Conservation (phyloP, 2,888 invertebrate genomes). For the Fabriciana adippe region DNA sequence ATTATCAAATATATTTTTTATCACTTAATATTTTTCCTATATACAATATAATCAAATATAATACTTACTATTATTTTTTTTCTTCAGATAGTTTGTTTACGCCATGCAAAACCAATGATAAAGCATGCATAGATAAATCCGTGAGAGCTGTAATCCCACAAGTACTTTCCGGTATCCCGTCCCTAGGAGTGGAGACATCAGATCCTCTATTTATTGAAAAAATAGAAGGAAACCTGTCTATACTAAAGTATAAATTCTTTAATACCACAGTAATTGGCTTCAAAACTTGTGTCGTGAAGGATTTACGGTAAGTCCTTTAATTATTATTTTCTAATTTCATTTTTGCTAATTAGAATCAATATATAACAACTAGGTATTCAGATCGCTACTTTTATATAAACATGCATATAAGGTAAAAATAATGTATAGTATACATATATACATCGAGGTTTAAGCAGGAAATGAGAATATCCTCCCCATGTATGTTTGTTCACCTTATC, state of each 20-base stretch:
- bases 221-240: constrained; percentile 37
- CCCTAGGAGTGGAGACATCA: constrained; percentile 24
- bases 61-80: background rate
- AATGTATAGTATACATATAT: too few relatives aligned
- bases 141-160: constrained; percentile 37
- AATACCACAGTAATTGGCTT: constrained; percentile 28
- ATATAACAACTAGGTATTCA: background rate
- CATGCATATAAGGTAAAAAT: too few relatives aligned
- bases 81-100: constrained; percentile 27
- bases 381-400: too few relatives aligned
- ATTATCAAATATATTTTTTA: too few relatives aligned
- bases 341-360: background rate
- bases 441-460: too few relatives aligned
- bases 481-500: too few relatives aligned
- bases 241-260: constrained; percentile 31
- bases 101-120: constrained; percentile 48
- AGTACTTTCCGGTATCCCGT: constrained; percentile 40
- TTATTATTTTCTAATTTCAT: background rate
- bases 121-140: constrained; percentile 44
- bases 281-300: constrained; percentile 23
- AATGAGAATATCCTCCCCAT: too few relatives aligned
- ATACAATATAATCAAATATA: too few relatives aligned
- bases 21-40: too few relatives aligned
- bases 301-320: constrained; percentile 30
- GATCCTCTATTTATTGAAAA: constrained; percentile 29